Evolutionary conservation across 2,113 vertebrate species (phyloP), one percentile per base, ranked within the genome.

Genomic region (Neodontobutis hainanensis): DNA sequence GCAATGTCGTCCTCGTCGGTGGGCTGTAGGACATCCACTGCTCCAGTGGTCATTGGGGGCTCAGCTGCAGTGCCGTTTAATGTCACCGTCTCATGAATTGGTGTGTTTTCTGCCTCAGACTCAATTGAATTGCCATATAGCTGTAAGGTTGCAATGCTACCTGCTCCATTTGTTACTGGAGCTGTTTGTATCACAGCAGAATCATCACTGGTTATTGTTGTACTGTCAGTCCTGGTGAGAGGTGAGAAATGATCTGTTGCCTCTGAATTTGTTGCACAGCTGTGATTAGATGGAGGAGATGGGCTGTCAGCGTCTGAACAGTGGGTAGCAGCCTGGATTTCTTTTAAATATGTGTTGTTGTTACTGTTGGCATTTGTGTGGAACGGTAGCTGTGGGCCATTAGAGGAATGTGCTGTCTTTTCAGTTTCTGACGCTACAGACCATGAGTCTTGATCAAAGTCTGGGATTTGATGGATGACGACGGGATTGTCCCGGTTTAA

Each of bases 361-460:
- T 85, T 87, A 32, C 80, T 85, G 35, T 75, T 87, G 65, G 71
- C 77, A 49, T 75, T 87, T 16, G 50, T 47, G 27, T 53, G 47
- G 11, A 47, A 5, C 11, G 9, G 11, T 2, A 15, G 42, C 5
- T 56, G 65, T 9, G 46, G 10, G 32, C 11, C 42, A 27, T 46
- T 42, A 55, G 59, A 70, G 34, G 63, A 52, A 43, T 14, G 57
- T 3, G n/a, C 35, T 10, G 32, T 5, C 6, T 43, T 66, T 15
- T 42, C 42, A 32, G 47, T 32, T 45, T n/a, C 47, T 11, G 69
- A 51, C 48, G 48, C 51, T 8, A 38, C 4, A 11, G 65, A 73
- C 79, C 77, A 81, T 0, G 84, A 85, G 46, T 87, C 83, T 66
- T 86, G 83, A 45, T 87, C 32, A 0, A 84, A 83, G 45, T 86